A percentile compares a stretch with the other conserved stretches of the same genome.
phyloP scores from a whole-genome alignment of 2,113 vertebrate genomes.

The Manacus vitellinus region DNA sequence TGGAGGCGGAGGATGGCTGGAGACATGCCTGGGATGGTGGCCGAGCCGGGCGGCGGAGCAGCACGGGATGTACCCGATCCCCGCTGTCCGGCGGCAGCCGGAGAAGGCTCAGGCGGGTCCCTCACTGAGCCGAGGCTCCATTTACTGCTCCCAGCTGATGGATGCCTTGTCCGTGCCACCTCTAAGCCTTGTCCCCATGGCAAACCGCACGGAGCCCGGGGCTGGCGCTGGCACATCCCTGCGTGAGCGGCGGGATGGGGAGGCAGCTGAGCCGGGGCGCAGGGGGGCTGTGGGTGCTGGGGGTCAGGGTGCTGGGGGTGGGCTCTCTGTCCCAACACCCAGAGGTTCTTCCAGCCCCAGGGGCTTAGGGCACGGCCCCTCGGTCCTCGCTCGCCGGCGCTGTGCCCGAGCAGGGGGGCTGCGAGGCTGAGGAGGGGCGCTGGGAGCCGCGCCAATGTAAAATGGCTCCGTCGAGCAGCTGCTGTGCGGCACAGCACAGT shows the following conservation, averaged over 20 bases:
- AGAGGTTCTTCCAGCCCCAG: too few relatives aligned
- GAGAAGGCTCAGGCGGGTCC: neutral
- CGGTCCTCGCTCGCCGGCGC: fast-evolving
- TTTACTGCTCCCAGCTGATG: neutral
- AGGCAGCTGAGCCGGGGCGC: neutral
- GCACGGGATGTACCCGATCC: neutral
- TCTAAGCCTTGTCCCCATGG: neutral
- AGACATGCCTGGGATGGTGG: neutral
- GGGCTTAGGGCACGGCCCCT: neutral
- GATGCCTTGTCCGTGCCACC: neutral
- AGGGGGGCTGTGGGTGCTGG: neutral
- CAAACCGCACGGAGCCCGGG: neutral
- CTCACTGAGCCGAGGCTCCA: fast-evolving
- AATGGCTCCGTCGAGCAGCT: neutral
- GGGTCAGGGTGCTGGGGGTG: neutral
- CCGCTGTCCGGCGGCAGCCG: neutral
- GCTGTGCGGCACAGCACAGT: fast-evolving
- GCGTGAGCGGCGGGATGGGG: fast-evolving
- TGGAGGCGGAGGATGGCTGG: neutral
- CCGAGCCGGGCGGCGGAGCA: neutral
- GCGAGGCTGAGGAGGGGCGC: neutral
- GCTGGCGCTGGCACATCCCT: neutral
- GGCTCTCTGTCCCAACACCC: fast-evolving
- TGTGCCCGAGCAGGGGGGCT: neutral
- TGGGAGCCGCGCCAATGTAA: neutral